These are phyloP conservation scores for Elysia crispata DNA, from an alignment of 2,888 invertebrate genomes.

Conservation along the genomic window DNA sequence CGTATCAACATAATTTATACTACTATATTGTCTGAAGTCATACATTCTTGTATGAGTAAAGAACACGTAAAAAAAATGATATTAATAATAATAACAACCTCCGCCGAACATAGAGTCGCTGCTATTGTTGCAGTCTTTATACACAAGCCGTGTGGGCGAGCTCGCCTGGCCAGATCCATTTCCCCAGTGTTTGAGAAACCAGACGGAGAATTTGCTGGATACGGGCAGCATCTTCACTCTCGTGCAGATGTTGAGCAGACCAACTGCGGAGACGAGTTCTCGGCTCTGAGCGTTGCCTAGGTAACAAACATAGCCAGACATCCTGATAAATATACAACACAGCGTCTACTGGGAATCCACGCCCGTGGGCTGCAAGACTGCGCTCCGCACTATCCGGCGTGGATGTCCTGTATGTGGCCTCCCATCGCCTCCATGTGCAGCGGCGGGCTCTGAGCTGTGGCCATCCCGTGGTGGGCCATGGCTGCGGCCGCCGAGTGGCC, in stretches of 20 bases:
- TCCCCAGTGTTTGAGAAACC: no score
- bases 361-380: not conserved
- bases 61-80: no score
- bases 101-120: no score
- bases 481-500: slow-evolving; percentile 60
- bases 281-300: not conserved
- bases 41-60: no score
- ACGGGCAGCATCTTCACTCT: not conserved
- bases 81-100: no score
- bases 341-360: not conserved
- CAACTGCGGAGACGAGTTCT: not conserved
- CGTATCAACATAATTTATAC: no score
- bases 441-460: slow-evolving; percentile 77
- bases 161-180: no score
- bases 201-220: no score
- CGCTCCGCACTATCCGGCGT: slow-evolving; percentile 65
- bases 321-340: not conserved
- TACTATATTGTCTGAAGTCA: no score
- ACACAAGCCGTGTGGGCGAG: no score
- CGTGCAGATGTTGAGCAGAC: not conserved
- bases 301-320: not conserved
- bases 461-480: slow-evolving; percentile 77
- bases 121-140: no score
- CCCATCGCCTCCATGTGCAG: slow-evolving; percentile 77
- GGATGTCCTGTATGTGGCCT: slow-evolving; percentile 76